Conservation (phyloP, 2,888 invertebrate genomes). For the Metacarcinus magister region DNA sequence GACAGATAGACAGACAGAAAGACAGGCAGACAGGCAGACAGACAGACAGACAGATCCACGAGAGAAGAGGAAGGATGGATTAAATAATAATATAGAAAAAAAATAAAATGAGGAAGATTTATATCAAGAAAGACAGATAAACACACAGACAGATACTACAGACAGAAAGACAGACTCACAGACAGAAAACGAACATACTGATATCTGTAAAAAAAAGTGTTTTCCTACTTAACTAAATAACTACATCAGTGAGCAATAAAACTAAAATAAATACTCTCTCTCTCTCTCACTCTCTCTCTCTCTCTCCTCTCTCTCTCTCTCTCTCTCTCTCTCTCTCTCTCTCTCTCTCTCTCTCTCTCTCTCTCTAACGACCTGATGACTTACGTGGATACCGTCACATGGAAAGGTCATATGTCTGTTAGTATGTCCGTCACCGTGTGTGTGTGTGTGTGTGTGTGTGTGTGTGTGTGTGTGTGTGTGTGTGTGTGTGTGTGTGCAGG, state of each 20-base stretch:
- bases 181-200: not conserved
- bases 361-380: conserved; percentile 33
- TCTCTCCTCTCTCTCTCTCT: not conserved
- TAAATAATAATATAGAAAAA: no score
- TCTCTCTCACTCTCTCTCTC: not conserved
- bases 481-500: not conserved
- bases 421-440: not conserved
- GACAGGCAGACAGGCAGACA: not conserved
- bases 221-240: no score
- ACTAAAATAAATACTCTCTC: not conserved
- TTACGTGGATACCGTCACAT: not conserved
- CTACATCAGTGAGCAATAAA: no score
- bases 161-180: not conserved
- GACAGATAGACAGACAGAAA: no score
- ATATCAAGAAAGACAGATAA: not conserved
- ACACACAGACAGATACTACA: not conserved
- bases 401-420: not conserved
- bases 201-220: no score
- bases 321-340: conserved; percentile 26
- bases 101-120: no score
- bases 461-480: conserved; percentile 10
- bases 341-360: conserved; percentile 47
- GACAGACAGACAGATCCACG: not conserved
- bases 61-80: no score
- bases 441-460: conserved; percentile 44